Evolutionary conservation across 2,888 invertebrate species (phyloP).

Genomic region (Parasteatoda lunata): DNA sequence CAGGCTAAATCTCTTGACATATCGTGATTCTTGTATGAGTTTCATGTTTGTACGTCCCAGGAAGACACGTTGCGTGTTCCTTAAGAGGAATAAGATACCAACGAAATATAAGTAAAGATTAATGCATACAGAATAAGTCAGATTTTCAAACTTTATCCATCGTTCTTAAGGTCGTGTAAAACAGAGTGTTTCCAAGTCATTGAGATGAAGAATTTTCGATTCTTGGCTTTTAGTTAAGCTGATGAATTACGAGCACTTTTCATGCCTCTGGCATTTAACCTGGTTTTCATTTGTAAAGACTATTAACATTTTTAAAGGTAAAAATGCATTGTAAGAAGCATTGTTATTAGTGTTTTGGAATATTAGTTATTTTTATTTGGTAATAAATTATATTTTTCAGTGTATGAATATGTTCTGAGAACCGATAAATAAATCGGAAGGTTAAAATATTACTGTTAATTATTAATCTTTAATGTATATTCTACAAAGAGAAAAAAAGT

Average conservation of each 20-base stretch:
- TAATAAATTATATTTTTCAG: too few species aligned
- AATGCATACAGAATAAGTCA: slow-evolving; percentile 50
- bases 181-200: slow-evolving; percentile 11
- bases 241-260: slow-evolving; percentile 33
- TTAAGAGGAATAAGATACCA: slow-evolving; percentile 43
- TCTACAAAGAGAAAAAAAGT: too few species aligned
- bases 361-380: too few species aligned
- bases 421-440: too few species aligned
- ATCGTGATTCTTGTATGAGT: slow-evolving; percentile 39
- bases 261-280: slow-evolving; percentile 2
- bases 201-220: slow-evolving; percentile 18
- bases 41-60: slow-evolving; percentile 44
- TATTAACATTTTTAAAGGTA: not conserved
- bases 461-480: too few species aligned
- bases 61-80: slow-evolving; percentile 49
- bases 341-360: too few species aligned
- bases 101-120: slow-evolving; percentile 52
- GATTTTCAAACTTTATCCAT: slow-evolving; percentile 59
- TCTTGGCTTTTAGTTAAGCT: slow-evolving; percentile 10
- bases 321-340: too few species aligned
- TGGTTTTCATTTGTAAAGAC: not conserved
- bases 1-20: slow-evolving; percentile 52
- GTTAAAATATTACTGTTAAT: too few species aligned
- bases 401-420: too few species aligned
- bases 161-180: slow-evolving; percentile 39